Evolutionary conservation across 2,888 invertebrate species (phyloP).

Genomic region (Acleris laterana): DNA sequence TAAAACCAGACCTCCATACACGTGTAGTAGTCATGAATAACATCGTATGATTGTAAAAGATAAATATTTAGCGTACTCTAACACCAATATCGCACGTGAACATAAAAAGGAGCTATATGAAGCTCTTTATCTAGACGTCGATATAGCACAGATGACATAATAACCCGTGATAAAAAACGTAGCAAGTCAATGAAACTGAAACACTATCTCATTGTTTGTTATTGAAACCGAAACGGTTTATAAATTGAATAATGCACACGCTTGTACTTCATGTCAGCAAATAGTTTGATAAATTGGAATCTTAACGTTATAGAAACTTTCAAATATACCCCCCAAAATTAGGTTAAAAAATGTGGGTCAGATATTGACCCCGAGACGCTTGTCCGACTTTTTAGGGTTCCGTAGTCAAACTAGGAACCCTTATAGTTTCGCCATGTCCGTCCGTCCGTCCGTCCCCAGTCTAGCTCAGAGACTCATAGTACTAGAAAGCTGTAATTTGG

Average conservation of each 20-base stretch:
- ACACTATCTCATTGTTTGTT: constrained; percentile 61
- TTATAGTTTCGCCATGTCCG: too few relatives aligned
- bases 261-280: constrained; percentile 43
- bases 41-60: constrained; percentile 21
- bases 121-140: constrained; percentile 62
- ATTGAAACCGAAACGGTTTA: constrained; percentile 47
- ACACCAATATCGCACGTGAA: constrained; percentile 45
- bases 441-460: too few relatives aligned
- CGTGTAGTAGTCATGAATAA: constrained; percentile 5
- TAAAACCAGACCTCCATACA: constrained; percentile 8
- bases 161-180: constrained; percentile 74
- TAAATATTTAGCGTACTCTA: constrained; percentile 31
- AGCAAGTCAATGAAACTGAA: constrained; percentile 64
- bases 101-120: constrained; percentile 47
- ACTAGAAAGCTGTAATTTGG: too few relatives aligned
- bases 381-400: neutral
- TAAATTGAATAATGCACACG: constrained; percentile 47
- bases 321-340: constrained; percentile 4
- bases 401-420: too few relatives aligned
- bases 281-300: neutral
- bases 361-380: constrained; percentile 15
- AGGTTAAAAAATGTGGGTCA: constrained; percentile 24
- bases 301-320: neutral
- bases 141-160: constrained; percentile 73
- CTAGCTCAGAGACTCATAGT: too few relatives aligned